phyloP scores from a whole-genome alignment of 2,797 vertebrate species.

The Lindbergichthys nudifrons region DNA sequence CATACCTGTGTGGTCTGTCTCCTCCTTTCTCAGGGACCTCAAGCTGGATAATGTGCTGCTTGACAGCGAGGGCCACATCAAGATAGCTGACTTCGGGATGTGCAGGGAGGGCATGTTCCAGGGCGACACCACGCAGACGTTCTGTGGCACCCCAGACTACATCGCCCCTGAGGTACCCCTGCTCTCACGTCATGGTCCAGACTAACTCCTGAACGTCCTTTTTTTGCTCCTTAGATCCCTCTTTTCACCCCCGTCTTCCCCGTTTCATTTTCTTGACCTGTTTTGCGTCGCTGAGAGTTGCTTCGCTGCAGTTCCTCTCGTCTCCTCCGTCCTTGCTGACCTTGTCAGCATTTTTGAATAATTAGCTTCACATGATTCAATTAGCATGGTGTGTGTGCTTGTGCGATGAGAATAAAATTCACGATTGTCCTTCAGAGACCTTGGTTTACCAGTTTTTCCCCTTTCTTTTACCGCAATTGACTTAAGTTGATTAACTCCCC shows the following conservation, averaged over 20 bases:
- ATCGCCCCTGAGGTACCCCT: slow-evolving; percentile 91
- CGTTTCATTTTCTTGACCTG: slow-evolving; percentile 56
- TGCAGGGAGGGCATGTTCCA: slow-evolving; percentile 92
- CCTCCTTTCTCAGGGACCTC: slow-evolving; percentile 85
- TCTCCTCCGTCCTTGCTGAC: slow-evolving; percentile 66
- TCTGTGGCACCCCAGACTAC: slow-evolving; percentile 95
- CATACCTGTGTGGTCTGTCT: slow-evolving; percentile 48
- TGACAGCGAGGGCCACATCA: slow-evolving; percentile 93
- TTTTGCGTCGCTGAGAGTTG: slow-evolving; percentile 26
- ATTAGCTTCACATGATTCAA: slow-evolving; percentile 75
- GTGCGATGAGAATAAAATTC: slow-evolving; percentile 17
- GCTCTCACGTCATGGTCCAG: slow-evolving; percentile 4
- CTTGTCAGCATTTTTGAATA: slow-evolving; percentile 75
- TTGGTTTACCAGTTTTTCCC: slow-evolving; percentile 20
- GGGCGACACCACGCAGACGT: slow-evolving; percentile 90
- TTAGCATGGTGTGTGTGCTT: slow-evolving; percentile 59
- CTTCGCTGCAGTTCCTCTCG: slow-evolving; percentile 46
- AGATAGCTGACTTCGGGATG: slow-evolving; percentile 95
- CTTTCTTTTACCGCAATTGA: neutral
- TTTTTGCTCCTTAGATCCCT: slow-evolving; percentile 25
- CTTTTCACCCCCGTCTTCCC: slow-evolving; percentile 28
- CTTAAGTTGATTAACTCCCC: slow-evolving; percentile 7
- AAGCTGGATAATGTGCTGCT: slow-evolving; percentile 94
- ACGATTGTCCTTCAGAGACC: slow-evolving; percentile 53
- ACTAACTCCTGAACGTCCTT: slow-evolving; percentile 18